Evolutionary conservation across 2,888 invertebrate species (phyloP), one percentile per base, ranked within the genome.

Genomic region (Keiferia lycopersicella): DNA sequence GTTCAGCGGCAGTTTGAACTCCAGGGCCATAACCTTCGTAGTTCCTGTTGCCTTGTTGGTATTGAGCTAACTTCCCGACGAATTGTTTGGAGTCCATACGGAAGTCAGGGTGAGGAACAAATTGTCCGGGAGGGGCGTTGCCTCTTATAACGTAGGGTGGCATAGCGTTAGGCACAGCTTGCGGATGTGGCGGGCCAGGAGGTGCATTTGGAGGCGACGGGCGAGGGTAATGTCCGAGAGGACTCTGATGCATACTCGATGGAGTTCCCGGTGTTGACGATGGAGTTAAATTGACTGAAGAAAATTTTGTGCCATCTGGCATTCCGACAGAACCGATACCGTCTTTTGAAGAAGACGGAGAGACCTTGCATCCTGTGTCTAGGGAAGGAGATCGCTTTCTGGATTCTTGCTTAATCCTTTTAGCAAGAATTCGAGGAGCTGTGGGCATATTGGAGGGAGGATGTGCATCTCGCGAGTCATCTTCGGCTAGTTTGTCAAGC

Each of bases 401-500:
- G 68, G 92, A 86, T 92, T 93, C 80, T 86, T 87, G 86, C 87
- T 93, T 83, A 86, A 92, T 76, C 83, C 89, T 75, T 90, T 91
- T 83, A 79, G 93, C 79, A 85, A 92, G 69, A 83, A 83, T 79
- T 88, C 91, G 79, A 81, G 93, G 71, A 83, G 93, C 73, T 86
- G 93, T 61, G 22, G 93, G 91, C 20, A 93, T 86, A 66, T 92
- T 91, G 69, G 93, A 92, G 0, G 94, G 93, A 68, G 95, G 95
- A 72, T 95, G 95, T 26, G 95, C 95, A 66, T 95, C 95, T 68
- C 95, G 90, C 4, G 95, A 96, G 80, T 96, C 96, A 66, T 95
- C 95, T 82, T 95, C 96, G 20, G 94, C 94, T 78, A 95, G 91
- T 79, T 95, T 96, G 74, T 96, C 96, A 71, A 95, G 94, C 0